Evolutionary conservation across 2,888 invertebrate species (phyloP), one percentile per base, ranked within the genome.

Genomic region (Gastracanthus pulcherrimus): DNA sequence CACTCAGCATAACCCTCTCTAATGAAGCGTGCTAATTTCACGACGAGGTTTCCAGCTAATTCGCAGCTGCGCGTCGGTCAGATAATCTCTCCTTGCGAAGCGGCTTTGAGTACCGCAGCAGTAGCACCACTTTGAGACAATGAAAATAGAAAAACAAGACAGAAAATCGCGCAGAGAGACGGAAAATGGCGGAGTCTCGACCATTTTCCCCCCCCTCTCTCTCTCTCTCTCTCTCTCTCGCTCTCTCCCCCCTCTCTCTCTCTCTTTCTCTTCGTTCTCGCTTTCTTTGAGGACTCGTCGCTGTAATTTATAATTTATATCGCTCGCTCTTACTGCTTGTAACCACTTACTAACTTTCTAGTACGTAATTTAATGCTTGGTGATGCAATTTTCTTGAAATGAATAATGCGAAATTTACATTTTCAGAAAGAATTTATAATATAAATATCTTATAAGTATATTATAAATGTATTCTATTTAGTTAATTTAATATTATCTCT

Each of bases 1-100:
- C 60, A 60, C 72, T 72, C 72, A 60, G 58, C 60, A 60, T 60
- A 72, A 72, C 60, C 72, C 23, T 11, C 60, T 72, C 60, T 72
- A 72, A 72, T 72, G 72, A 72, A 72, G 72, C 29, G 72, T 41
- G 60, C 41, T 60, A 72, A 72, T 72, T 70, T 71, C 16, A 38
- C 58, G 58, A 38, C 36, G 55, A 29, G n/a, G 55, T 55, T 31
- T 34, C 23, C 55, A 55, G 55, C 55, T 55, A 70, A 55, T 70
- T 70, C 55, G 41, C 29, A n/a, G 38, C 51, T 16, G 23, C 23
- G 3, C n/a, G n/a, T n/a, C 2, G 55, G 41, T 62, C 7, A 45
- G 72, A 62, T 74, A 74, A 74, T 74, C 60, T 74, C 62, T 58
- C 29, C 55, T 71, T 55, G 6, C 34, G 51, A 69, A 16, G 69